Evolutionary conservation across 2,797 vertebrate species (phyloP).

Genomic region (Pterois miles): DNA sequence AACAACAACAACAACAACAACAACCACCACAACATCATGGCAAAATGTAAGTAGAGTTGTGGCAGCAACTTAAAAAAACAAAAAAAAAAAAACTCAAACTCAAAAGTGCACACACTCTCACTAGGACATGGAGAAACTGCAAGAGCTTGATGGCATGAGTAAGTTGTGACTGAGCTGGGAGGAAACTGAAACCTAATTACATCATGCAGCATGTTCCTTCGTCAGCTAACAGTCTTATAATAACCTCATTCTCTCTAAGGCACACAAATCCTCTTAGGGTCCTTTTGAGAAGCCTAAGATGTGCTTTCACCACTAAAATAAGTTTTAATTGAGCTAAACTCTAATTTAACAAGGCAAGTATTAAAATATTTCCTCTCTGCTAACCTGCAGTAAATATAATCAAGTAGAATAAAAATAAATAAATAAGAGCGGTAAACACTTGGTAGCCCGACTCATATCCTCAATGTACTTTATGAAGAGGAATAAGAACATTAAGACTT

Average conservation of each 20-base stretch:
- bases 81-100: background rate
- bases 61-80: conserved; percentile 5
- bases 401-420: background rate
- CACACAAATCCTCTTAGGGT: conserved; percentile 53
- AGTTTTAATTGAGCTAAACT: conserved; percentile 7
- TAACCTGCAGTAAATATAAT: background rate
- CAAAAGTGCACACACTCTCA: conserved; percentile 2
- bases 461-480: background rate
- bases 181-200: conserved; percentile 39
- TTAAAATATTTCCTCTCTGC: background rate
- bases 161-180: conserved; percentile 4
- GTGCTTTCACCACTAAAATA: conserved; percentile 7
- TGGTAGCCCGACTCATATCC: background rate
- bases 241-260: conserved; percentile 20
- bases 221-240: conserved; percentile 31
- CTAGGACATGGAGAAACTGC: background rate
- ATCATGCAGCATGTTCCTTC: conserved; percentile 24
- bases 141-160: conserved; percentile 6
- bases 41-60: background rate
- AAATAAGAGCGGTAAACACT: background rate
- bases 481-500: background rate
- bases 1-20: background rate
- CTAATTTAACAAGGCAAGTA: background rate
- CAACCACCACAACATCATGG: background rate
- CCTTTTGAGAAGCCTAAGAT: conserved; percentile 21